phyloP scores from a whole-genome alignment of 2,113 vertebrate species.

The Spea bombifrons region DNA sequence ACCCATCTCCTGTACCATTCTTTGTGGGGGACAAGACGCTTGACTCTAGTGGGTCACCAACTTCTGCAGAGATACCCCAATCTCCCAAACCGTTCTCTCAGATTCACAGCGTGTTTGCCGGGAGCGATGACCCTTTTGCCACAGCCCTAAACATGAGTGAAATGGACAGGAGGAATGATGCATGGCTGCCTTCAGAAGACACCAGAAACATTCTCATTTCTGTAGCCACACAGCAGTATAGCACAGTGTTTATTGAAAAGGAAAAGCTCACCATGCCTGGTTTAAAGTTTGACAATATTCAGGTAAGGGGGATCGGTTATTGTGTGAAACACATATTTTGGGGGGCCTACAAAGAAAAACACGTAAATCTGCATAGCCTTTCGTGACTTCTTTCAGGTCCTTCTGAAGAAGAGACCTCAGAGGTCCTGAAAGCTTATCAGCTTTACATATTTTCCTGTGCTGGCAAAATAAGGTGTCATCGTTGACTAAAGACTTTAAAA shows the following conservation, averaged over 20 bases:
- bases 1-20: conserved; percentile 57
- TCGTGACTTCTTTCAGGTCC: too few relatives aligned
- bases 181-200: conserved; percentile 87
- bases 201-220: conserved; percentile 79
- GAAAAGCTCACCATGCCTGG: conserved; percentile 92
- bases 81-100: conserved; percentile 76
- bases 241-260: conserved; percentile 74
- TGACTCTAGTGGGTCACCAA: conserved; percentile 45
- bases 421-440: too few relatives aligned
- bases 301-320: conserved; percentile 71
- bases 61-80: conserved; percentile 53
- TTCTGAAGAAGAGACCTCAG: too few relatives aligned
- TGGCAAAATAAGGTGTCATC: too few relatives aligned
- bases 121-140: conserved; percentile 87
- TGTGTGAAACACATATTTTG: too few relatives aligned
- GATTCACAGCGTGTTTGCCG: conserved; percentile 87
- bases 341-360: too few relatives aligned
- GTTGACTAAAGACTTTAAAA: too few relatives aligned
- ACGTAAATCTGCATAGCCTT: too few relatives aligned
- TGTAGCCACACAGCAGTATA: conserved; percentile 82
- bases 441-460: too few relatives aligned
- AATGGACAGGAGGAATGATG: conserved; percentile 87
- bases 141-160: conserved; percentile 92
- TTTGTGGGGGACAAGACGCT: conserved; percentile 51
- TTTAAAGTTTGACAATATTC: conserved; percentile 94